Conservation (phyloP, 2,113 vertebrate genomes). For the Psammodynastes pulverulentus region DNA sequence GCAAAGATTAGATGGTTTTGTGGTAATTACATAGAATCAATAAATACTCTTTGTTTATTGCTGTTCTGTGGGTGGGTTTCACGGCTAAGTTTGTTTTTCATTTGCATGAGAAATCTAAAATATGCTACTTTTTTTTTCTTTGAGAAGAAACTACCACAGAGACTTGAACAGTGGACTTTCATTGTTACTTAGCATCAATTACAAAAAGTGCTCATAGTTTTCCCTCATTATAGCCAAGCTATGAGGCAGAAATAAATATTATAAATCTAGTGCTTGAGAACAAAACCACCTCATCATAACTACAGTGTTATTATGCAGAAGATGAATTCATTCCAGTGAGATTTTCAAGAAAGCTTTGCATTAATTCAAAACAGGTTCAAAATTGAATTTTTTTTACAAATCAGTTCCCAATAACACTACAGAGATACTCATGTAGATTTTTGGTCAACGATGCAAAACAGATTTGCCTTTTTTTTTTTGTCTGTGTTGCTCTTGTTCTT, state of each 20-base stretch:
- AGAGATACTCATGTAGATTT: not conserved
- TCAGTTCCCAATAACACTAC: not conserved
- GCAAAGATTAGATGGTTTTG: not conserved
- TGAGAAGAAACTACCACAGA: slow-evolving; percentile 21
- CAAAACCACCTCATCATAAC: not conserved
- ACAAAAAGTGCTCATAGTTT: not conserved
- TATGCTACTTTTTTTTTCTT: slow-evolving; percentile 39
- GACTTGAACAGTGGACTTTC: slow-evolving; percentile 21
- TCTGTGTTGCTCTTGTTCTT: not conserved
- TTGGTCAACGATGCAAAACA: not conserved
- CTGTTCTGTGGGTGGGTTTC: not conserved
- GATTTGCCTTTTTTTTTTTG: not conserved
- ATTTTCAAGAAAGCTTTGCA: not conserved
- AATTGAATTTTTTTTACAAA: not conserved
- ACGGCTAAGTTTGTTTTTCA: slow-evolving; percentile 6
- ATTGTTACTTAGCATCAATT: slow-evolving; percentile 35
- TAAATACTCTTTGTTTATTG: slow-evolving; percentile 22
- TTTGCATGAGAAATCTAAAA: slow-evolving; percentile 10
- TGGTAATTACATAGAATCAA: slow-evolving; percentile 29
- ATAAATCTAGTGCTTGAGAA: not conserved
- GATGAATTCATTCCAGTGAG: not conserved
- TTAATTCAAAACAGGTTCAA: not conserved
- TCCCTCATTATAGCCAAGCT: not conserved
- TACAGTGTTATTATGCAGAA: not conserved
- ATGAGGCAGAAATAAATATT: not conserved